Conservation (phyloP, 2,113 vertebrate genomes). For the Dissostichus mawsoni region DNA sequence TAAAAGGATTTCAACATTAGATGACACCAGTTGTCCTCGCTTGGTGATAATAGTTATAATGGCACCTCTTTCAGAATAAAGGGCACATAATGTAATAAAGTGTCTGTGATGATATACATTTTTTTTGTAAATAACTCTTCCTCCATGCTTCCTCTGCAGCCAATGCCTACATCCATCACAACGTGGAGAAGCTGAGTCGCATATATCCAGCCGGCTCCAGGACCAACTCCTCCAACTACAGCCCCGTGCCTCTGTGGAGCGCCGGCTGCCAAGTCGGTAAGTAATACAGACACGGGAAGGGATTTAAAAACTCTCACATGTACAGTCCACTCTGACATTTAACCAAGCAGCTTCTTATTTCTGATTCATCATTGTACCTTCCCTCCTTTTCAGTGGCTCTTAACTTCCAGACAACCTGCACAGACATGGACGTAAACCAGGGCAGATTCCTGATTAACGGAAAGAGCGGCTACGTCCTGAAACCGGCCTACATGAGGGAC, state of each 20-base stretch:
- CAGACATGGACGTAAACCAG: conserved; percentile 94
- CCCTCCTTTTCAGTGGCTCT: conserved; percentile 88
- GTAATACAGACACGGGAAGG: neutral
- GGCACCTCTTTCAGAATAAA: neutral
- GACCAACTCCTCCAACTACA: conserved; percentile 95
- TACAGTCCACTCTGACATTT: neutral
- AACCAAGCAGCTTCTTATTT: too few relatives aligned
- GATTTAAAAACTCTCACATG: neutral
- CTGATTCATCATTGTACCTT: neutral
- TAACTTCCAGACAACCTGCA: conserved; percentile 93
- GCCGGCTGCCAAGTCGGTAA: conserved; percentile 94
- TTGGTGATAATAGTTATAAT: neutral
- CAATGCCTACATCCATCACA: conserved; percentile 87
- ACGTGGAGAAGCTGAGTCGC: conserved; percentile 90
- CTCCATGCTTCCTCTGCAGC: conserved; percentile 73
- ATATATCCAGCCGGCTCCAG: conserved; percentile 92
- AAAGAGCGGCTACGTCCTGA: conserved; percentile 92
- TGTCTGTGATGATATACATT: neutral
- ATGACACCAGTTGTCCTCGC: neutral
- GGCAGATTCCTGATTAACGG: conserved; percentile 93
- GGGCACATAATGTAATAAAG: neutral
- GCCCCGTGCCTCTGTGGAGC: conserved; percentile 92
- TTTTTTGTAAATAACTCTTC: neutral
- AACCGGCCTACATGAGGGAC: conserved; percentile 91
- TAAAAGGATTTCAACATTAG: neutral